A percentile compares a stretch with the other conserved stretches of the same genome.
phyloP scores from a whole-genome alignment of 2,797 vertebrate genomes.

The Pogonophryne albipinna region DNA sequence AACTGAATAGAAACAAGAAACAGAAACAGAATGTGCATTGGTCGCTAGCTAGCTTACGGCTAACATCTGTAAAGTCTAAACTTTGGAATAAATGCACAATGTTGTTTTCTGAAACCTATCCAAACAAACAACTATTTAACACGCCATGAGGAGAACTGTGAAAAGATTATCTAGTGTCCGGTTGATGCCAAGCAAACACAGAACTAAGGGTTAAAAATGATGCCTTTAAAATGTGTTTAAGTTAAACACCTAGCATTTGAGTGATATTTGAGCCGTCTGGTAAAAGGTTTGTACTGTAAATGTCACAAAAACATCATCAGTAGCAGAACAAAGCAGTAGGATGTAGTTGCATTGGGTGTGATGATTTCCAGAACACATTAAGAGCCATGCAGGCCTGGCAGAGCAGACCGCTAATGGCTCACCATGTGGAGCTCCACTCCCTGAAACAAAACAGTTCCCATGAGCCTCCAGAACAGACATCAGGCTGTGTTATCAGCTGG shows the following conservation, averaged over 20 bases:
- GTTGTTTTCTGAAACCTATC: not conserved
- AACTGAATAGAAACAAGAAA: not conserved
- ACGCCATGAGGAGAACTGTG: too few relatives aligned
- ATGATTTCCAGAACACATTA: constrained; percentile 58
- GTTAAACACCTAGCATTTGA: not conserved
- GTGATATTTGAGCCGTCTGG: not conserved
- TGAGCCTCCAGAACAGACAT: constrained; percentile 2
- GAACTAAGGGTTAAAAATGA: not conserved
- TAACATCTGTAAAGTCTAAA: not conserved
- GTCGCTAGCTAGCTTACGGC: not conserved
- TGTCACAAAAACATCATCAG: not conserved
- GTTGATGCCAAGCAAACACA: not conserved
- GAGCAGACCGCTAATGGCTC: constrained; percentile 35
- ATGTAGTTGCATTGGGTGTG: constrained; percentile 51
- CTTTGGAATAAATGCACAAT: not conserved
- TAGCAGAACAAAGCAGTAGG: constrained; percentile 44
- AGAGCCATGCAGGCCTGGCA: constrained; percentile 28
- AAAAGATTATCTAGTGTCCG: too few relatives aligned
- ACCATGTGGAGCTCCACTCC: constrained; percentile 37
- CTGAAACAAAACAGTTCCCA: constrained; percentile 31
- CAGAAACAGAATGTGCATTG: too few relatives aligned
- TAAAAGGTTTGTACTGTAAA: not conserved
- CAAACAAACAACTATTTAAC: not conserved
- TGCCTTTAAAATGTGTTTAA: not conserved
- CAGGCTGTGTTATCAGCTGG: constrained; percentile 14